Conservation (phyloP, 2,888 invertebrate species). For the Sclerodermus sp. region DNA sequence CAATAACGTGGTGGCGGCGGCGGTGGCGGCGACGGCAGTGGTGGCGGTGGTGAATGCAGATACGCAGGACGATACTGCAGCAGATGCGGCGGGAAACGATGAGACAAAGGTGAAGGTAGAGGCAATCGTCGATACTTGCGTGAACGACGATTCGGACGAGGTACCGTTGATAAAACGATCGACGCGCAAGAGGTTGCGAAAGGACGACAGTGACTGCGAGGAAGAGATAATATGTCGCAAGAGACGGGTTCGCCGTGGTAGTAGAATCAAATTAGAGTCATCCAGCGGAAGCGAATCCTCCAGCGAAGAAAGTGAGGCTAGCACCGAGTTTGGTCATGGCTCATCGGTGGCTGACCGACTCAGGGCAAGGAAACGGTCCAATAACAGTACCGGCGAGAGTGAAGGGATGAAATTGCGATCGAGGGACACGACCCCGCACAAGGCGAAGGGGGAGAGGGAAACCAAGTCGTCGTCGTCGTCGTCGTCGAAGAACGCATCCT, state of each 20-base stretch:
- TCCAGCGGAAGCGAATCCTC: conserved; percentile 49
- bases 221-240: conserved; percentile 45
- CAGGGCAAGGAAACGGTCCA: conserved; percentile 46
- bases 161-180: conserved; percentile 42
- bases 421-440: conserved; percentile 46
- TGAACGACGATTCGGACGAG: conserved; percentile 45
- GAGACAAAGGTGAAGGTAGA: conserved; percentile 30
- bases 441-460: conserved; percentile 27
- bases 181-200: conserved; percentile 38
- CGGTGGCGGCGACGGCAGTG: conserved; percentile 40
- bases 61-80: conserved; percentile 8
- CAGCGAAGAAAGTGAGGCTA: conserved; percentile 44
- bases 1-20: conserved; percentile 27
- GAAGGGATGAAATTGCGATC: conserved; percentile 51
- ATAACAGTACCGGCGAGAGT: conserved; percentile 28
- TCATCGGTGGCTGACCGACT: conserved; percentile 50
- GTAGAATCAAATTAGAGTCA: conserved; percentile 49
- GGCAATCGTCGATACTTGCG: conserved; percentile 19
- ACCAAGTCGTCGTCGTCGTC: conserved; percentile 49
- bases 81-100: conserved; percentile 24
- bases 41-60: too few species aligned
- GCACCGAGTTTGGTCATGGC: conserved; percentile 35
- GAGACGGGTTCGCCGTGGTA: conserved; percentile 45
- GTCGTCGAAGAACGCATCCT: conserved; percentile 22
- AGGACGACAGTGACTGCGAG: conserved; percentile 40